These are phyloP conservation scores for Xiphorhynchus elegans DNA, from an alignment of 2,113 vertebrate species.

Conservation along the genomic window DNA sequence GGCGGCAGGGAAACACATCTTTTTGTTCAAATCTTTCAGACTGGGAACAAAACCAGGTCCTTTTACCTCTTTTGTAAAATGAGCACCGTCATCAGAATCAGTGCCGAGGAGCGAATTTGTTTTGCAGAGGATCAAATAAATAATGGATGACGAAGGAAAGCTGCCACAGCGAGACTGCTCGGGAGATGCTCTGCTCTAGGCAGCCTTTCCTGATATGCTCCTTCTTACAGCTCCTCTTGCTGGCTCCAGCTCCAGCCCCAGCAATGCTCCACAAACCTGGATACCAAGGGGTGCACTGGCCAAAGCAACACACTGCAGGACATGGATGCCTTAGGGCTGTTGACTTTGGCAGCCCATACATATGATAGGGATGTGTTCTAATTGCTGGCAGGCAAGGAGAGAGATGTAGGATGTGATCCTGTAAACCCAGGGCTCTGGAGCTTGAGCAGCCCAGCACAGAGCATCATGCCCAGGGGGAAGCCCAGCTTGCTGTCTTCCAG, in stretches of 20 bases:
- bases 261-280: fast-evolving
- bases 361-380: fast-evolving
- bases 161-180: slow-evolving; percentile 37
- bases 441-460: background rate
- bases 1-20: slow-evolving; percentile 28
- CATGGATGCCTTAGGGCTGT: background rate
- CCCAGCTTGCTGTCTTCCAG: fast-evolving
- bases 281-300: background rate
- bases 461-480: background rate
- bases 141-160: slow-evolving; percentile 67
- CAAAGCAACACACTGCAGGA: background rate
- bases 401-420: background rate
- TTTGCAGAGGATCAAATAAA: slow-evolving; percentile 67
- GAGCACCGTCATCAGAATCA: slow-evolving; percentile 38
- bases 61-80: slow-evolving; percentile 65
- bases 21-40: slow-evolving; percentile 42
- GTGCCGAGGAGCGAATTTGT: slow-evolving; percentile 49
- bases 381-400: background rate
- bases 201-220: background rate
- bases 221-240: background rate
- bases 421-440: background rate
- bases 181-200: slow-evolving; percentile 10
- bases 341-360: fast-evolving
- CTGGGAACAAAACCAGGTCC: slow-evolving; percentile 42
- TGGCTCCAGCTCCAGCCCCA: background rate